Evolutionary conservation across 2,888 invertebrate genomes (phyloP).

Genomic region (Melolontha melolontha): DNA sequence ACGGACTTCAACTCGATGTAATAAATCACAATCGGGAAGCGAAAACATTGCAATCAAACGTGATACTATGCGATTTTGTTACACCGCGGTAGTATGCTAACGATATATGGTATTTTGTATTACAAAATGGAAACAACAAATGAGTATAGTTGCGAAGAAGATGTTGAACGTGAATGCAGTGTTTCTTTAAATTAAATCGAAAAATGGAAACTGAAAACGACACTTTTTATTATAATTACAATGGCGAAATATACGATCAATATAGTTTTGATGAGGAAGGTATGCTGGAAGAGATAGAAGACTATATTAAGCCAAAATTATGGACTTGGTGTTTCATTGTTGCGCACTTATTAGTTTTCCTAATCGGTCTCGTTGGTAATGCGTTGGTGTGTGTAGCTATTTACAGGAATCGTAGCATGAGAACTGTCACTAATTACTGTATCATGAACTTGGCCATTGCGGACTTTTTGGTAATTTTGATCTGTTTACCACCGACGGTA

Average conservation of each 20-base stretch:
- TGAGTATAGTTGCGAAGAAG: background rate
- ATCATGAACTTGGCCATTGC: constrained; percentile 90
- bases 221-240: background rate
- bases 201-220: no score
- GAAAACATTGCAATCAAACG: constrained; percentile 22
- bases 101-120: no score
- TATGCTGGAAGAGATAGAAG: constrained; percentile 69
- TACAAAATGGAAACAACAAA: no score
- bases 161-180: no score
- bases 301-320: constrained; percentile 76
- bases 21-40: constrained; percentile 18
- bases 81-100: background rate
- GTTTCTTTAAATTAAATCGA: no score
- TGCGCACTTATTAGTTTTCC: constrained; percentile 81
- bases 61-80: constrained; percentile 31
- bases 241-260: background rate
- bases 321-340: constrained; percentile 85
- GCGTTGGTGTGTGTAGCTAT: constrained; percentile 90
- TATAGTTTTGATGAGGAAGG: constrained; percentile 23
- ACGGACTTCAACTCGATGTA: background rate
- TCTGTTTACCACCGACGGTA: constrained; percentile 90
- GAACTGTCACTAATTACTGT: constrained; percentile 94
- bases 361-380: constrained; percentile 88
- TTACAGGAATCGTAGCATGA: constrained; percentile 87
- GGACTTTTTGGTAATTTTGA: constrained; percentile 89